These are phyloP conservation scores for Galleria mellonella DNA, from an alignment of 1,140 invertebrate species.

Conservation along the genomic window DNA sequence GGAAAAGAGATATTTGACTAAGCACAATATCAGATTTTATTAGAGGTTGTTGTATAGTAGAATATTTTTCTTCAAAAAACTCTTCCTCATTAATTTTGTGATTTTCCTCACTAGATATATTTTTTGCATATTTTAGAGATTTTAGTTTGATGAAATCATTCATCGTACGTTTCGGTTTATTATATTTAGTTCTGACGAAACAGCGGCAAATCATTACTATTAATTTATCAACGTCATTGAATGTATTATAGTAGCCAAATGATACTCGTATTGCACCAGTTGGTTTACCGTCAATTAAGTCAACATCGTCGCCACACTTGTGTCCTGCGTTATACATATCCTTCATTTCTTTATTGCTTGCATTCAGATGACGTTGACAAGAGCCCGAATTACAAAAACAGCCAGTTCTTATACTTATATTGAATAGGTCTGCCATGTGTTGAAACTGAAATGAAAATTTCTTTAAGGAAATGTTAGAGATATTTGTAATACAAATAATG, in stretches of 20 bases:
- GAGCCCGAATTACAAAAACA: slow-evolving; percentile 98
- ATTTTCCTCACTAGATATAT: not conserved
- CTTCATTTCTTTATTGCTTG: slow-evolving; percentile 82
- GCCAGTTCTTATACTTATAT: slow-evolving; percentile 91
- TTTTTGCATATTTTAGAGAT: slow-evolving; percentile 7
- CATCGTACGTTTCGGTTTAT: slow-evolving; percentile 26
- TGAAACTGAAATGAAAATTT: slow-evolving; percentile 79
- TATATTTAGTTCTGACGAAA: slow-evolving; percentile 72
- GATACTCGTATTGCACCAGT: slow-evolving; percentile 95
- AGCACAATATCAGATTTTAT: slow-evolving; percentile 37
- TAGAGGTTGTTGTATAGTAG: not conserved
- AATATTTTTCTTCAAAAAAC: not conserved
- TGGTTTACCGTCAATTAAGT: slow-evolving; percentile 91
- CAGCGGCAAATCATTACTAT: slow-evolving; percentile 84
- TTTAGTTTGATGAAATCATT: slow-evolving; percentile 6
- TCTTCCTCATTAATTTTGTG: not conserved
- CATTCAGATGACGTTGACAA: slow-evolving; percentile 87
- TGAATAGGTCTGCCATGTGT: slow-evolving; percentile 90
- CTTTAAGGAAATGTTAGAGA: too few species aligned
- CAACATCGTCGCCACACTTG: slow-evolving; percentile 92
- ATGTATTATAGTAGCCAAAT: slow-evolving; percentile 93
- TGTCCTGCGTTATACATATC: slow-evolving; percentile 91
- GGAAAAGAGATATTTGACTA: slow-evolving; percentile 88
- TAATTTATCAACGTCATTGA: slow-evolving; percentile 82
- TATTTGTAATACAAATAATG: not conserved